These are phyloP conservation scores for Adela reaumurella DNA, from an alignment of 2,888 invertebrate species.

Conservation along the genomic window DNA sequence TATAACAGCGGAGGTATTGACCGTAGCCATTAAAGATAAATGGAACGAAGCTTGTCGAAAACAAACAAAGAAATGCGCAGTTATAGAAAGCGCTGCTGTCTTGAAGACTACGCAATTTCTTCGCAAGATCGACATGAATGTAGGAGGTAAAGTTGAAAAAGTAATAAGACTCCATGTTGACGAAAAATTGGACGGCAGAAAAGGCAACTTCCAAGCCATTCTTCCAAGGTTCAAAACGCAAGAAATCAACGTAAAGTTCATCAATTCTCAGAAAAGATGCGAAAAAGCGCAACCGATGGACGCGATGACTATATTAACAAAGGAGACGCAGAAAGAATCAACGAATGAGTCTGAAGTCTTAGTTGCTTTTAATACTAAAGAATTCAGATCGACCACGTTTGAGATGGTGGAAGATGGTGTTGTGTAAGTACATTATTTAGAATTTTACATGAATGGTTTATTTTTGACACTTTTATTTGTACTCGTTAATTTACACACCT, in stretches of 20 bases:
- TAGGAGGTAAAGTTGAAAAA: constrained; percentile 22
- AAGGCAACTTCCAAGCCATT: constrained; percentile 6
- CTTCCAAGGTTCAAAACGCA: constrained; percentile 7
- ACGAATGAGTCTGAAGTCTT: constrained; percentile 28
- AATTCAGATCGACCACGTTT: constrained; percentile 28
- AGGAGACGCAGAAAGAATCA: constrained; percentile 28
- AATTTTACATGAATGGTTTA: background rate
- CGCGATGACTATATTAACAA: constrained; percentile 13
- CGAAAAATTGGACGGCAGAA: constrained; percentile 28
- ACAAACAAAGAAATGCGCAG: constrained; percentile 27
- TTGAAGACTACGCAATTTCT: constrained; percentile 15
- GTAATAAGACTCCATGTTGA: constrained; percentile 31
- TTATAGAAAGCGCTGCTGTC: constrained; percentile 22
- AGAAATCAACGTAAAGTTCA: constrained; percentile 13
- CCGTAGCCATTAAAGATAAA: constrained; percentile 20
- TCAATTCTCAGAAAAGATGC: background rate
- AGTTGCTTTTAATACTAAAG: constrained; percentile 30
- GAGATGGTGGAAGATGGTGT: constrained; percentile 18
- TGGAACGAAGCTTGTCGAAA: constrained; percentile 43
- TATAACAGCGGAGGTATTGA: constrained; percentile 32
- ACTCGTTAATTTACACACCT: no score
- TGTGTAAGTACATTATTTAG: background rate
- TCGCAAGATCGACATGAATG: no score
- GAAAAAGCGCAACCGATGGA: background rate
- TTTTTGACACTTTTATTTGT: no score